Percentiles rank a stretch among this genome's conserved stretches.
Conservation (phyloP, 2,113 vertebrate species). For the Progne subis region DNA sequence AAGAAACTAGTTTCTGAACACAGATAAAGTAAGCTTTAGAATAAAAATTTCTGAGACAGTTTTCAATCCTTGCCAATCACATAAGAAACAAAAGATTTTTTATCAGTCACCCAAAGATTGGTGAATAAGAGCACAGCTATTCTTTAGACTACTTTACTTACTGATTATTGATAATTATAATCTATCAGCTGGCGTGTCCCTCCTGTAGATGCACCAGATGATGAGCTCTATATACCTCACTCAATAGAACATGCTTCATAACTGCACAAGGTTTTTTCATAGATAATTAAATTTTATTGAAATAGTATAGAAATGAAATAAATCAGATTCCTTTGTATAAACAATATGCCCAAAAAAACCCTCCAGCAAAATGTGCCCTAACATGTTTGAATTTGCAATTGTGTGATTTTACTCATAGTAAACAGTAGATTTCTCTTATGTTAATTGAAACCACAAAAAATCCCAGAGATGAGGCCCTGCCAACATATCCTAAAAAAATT, state of each 20-base stretch:
- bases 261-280: background rate
- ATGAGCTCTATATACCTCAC: background rate
- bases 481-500: background rate
- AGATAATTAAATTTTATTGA: background rate
- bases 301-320: background rate
- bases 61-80: background rate
- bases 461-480: background rate
- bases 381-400: background rate
- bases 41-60: background rate
- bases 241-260: background rate
- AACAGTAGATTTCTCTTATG: background rate
- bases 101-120: background rate
- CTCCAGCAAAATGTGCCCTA: background rate
- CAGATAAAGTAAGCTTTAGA: background rate
- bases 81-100: background rate
- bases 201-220: background rate
- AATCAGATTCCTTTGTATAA: background rate
- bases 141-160: background rate
- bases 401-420: background rate
- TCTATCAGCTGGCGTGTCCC: background rate
- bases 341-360: background rate
- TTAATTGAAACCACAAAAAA: background rate
- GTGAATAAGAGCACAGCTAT: background rate
- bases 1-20: background rate
- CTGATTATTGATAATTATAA: background rate